Conservation (phyloP, 2,113 vertebrate species). For the Trinectes maculatus region DNA sequence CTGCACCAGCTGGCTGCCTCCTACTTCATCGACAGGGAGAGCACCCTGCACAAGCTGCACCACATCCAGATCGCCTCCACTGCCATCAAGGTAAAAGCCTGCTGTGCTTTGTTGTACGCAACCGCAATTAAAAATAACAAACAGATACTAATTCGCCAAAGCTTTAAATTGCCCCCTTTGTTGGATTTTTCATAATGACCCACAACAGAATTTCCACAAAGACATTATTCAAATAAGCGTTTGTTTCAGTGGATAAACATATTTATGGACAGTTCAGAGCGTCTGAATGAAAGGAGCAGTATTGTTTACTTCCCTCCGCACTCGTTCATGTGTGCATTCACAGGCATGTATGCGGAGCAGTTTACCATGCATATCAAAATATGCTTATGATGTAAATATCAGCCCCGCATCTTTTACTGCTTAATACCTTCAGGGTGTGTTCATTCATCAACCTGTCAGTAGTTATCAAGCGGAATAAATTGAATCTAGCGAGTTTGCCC, state of each 20-base stretch:
- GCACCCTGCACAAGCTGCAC: slow-evolving; percentile 84
- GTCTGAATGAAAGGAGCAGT: slow-evolving; percentile 23
- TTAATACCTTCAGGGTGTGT: slow-evolving; percentile 52
- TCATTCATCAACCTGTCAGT: slow-evolving; percentile 77
- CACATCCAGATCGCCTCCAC: slow-evolving; percentile 87
- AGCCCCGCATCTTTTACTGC: slow-evolving; percentile 46
- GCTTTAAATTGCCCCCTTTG: background rate
- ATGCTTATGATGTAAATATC: slow-evolving; percentile 70
- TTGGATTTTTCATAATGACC: background rate
- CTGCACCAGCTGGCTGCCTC: slow-evolving; percentile 87
- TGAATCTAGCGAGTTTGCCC: slow-evolving; percentile 58
- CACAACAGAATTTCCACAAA: background rate
- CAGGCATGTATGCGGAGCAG: slow-evolving; percentile 7
- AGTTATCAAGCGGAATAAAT: slow-evolving; percentile 64
- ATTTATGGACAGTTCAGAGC: background rate
- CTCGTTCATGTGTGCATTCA: slow-evolving; percentile 29
- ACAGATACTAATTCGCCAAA: background rate
- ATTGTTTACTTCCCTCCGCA: slow-evolving; percentile 27
- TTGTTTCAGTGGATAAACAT: slow-evolving; percentile 9
- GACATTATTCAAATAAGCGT: slow-evolving; percentile 8
- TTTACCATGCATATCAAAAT: slow-evolving; percentile 57
- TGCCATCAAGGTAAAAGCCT: slow-evolving; percentile 84
- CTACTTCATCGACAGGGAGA: slow-evolving; percentile 87
- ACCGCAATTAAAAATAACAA: background rate
- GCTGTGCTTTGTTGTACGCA: background rate